phyloP scores from a whole-genome alignment of 2,888 invertebrate genomes.

The Petrophora chlorosata region DNA sequence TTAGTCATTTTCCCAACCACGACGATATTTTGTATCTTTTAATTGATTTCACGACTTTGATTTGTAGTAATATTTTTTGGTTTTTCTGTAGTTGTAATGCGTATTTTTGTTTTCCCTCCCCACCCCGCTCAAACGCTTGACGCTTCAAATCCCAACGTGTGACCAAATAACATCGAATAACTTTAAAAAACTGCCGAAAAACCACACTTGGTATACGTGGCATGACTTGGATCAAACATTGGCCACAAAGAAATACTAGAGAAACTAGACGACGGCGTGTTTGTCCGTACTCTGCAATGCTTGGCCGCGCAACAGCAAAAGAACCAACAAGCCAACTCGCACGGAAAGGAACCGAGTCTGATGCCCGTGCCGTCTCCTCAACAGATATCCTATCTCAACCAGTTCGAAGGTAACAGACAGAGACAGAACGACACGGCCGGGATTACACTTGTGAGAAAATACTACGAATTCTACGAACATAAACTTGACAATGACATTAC shows the following conservation, averaged over 20 bases:
- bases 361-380: conserved; percentile 98
- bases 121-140: conserved; percentile 79
- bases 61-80: conserved; percentile 53
- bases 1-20: conserved; percentile 84
- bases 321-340: conserved; percentile 69
- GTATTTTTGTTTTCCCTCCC: conserved; percentile 79
- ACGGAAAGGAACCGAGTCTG: conserved; percentile 92
- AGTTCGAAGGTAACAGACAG: conserved; percentile 90
- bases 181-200: conserved; percentile 7
- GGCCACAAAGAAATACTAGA: conserved; percentile 75
- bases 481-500: background rate
- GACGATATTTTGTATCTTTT: conserved; percentile 41
- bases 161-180: conserved; percentile 67
- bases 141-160: conserved; percentile 81
- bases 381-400: conserved; percentile 97
- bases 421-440: conserved; percentile 50
- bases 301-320: conserved; percentile 80
- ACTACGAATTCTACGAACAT: conserved; percentile 1
- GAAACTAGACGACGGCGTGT: conserved; percentile 81
- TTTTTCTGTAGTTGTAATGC: conserved; percentile 84
- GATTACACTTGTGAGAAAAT: conserved; percentile 41
- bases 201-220: conserved; percentile 19
- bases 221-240: conserved; percentile 44
- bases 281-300: conserved; percentile 82
- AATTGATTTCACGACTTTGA: conserved; percentile 37